phyloP scores from a whole-genome alignment of 64 coral and sea anemone species.

The Porites lutea region DNA sequence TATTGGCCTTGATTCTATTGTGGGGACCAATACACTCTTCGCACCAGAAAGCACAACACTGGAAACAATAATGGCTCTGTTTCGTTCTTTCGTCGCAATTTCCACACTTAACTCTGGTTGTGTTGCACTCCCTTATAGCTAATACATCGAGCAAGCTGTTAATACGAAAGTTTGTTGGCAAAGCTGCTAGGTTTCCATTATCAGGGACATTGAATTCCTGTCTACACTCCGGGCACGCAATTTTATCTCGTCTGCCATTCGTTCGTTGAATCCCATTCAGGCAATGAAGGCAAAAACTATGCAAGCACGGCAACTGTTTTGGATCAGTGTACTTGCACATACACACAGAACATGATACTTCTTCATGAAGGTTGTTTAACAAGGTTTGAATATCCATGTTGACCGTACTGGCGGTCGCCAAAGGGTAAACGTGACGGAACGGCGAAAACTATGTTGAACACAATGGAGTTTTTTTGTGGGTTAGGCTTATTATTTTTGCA shows the following conservation, averaged over 20 bases:
- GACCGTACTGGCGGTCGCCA: neutral
- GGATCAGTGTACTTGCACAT: neutral
- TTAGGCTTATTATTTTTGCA: too few relatives aligned
- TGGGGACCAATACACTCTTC: neutral
- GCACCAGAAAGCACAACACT: neutral
- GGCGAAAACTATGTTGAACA: too few relatives aligned
- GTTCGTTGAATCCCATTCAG: neutral
- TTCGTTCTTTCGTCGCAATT: too few relatives aligned
- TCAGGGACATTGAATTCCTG: too few relatives aligned
- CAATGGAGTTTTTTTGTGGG: too few relatives aligned
- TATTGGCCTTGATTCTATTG: neutral
- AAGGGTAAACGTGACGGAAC: too few relatives aligned
- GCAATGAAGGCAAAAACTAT: too few relatives aligned
- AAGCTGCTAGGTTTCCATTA: neutral
- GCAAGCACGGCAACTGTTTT: neutral
- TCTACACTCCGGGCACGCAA: neutral
- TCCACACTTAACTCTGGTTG: neutral
- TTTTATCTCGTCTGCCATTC: neutral
- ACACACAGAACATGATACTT: conserved; percentile 1
- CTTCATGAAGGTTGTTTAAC: neutral
- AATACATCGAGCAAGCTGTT: too few relatives aligned
- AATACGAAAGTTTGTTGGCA: conserved; percentile 6
- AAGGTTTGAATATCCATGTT: neutral
- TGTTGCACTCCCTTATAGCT: too few relatives aligned
- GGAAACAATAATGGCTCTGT: too few relatives aligned